Percentiles rank a stretch among this genome's conserved stretches.
Evolutionary conservation across 2,113 vertebrate species (phyloP).

Genomic region (Craseonycteris thonglongyai): DNA sequence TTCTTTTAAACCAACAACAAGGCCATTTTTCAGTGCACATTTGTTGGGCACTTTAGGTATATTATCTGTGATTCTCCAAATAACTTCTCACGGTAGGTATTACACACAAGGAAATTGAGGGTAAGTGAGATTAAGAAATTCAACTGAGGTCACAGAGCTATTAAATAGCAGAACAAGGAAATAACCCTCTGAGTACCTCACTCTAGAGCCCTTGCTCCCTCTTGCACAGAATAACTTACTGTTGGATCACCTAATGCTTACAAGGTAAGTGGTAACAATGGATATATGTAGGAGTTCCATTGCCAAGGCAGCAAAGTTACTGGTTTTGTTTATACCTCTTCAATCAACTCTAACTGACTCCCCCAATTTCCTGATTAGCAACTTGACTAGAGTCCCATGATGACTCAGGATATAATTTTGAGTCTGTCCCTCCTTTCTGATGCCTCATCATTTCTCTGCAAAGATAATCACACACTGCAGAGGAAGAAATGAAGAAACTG

Average conservation of each 20-base stretch:
- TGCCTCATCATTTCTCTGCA: neutral
- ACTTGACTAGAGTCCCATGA: neutral
- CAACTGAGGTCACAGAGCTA: neutral
- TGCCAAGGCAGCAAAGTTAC: neutral
- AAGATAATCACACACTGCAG: neutral
- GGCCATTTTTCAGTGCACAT: neutral
- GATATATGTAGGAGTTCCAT: neutral
- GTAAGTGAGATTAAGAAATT: conserved; percentile 4
- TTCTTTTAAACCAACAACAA: neutral
- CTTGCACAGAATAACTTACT: neutral
- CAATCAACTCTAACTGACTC: neutral
- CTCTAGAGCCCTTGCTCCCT: neutral
- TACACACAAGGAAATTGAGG: conserved; percentile 8
- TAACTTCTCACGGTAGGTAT: neutral
- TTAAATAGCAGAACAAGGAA: neutral
- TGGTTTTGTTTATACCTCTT: neutral
- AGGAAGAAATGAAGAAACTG: neutral
- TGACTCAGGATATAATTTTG: neutral
- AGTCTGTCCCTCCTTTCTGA: neutral
- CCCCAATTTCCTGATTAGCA: neutral
- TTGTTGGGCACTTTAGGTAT: neutral
- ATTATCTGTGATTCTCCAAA: neutral
- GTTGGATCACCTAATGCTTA: neutral
- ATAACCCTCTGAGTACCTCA: neutral
- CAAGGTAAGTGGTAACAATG: neutral